Conservation (phyloP, 2,888 invertebrate genomes). For the Lepeophtheirus nordmannii region DNA sequence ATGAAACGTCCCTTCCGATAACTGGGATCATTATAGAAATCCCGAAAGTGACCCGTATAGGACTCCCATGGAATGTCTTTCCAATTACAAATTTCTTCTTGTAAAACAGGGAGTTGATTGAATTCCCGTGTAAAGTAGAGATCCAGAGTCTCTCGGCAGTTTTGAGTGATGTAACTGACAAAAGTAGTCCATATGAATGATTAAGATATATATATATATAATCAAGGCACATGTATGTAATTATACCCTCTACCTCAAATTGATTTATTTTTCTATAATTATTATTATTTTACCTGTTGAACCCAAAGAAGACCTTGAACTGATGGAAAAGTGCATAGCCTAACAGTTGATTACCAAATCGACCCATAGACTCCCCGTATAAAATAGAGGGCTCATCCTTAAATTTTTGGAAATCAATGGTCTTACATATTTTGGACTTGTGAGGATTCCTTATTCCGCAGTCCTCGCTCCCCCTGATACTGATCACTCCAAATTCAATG, state of each 20-base stretch:
- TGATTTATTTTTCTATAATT: background rate
- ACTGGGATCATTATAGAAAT: slow-evolving; percentile 1
- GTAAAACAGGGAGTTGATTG: background rate
- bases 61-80: background rate
- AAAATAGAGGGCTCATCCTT: background rate
- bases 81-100: slow-evolving; percentile 7
- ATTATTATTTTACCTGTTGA: slow-evolving; percentile 7
- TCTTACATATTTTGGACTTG: background rate
- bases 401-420: background rate
- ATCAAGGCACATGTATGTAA: too few relatives aligned
- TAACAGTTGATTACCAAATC: slow-evolving; percentile 18
- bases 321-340: slow-evolving; percentile 8
- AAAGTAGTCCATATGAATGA: background rate
- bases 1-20: slow-evolving; percentile 5
- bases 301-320: background rate
- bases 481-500: too few relatives aligned
- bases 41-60: slow-evolving; percentile 6
- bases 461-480: too few relatives aligned
- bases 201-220: background rate
- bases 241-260: too few relatives aligned
- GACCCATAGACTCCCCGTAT: slow-evolving; percentile 8
- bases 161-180: background rate
- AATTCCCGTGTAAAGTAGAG: background rate
- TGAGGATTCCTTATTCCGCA: too few relatives aligned
- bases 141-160: background rate